These are phyloP conservation scores for Nasonia vitripennis DNA, from an alignment of 1,140 invertebrate genomes.

Conservation along the genomic window DNA sequence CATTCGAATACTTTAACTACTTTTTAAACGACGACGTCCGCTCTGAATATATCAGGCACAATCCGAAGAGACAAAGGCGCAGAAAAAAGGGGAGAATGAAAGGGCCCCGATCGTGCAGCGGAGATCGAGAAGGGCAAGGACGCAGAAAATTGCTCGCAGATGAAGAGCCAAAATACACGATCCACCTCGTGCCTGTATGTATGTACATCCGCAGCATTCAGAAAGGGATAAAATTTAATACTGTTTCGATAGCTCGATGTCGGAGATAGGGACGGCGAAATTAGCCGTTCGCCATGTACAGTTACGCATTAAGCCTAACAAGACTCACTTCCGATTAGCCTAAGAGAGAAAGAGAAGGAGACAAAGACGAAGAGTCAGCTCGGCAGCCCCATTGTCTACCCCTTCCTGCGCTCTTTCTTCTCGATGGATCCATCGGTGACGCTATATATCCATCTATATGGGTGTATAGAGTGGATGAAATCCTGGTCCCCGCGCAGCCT, in stretches of 20 bases:
- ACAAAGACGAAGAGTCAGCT: constrained; percentile 14
- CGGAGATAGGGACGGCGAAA: constrained; percentile 63
- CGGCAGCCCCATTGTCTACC: constrained; percentile 7
- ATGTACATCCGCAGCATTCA: background rate
- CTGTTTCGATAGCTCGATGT: constrained; percentile 45
- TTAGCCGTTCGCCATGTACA: constrained; percentile 68
- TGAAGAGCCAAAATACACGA: too few relatives aligned
- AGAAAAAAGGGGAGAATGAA: too few relatives aligned
- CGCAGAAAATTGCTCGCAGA: constrained; percentile 9
- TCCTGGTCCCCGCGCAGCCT: background rate
- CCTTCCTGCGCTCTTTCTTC: too few relatives aligned
- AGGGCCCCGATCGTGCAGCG: too few relatives aligned
- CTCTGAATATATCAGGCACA: too few relatives aligned
- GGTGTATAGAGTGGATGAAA: background rate
- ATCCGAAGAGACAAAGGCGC: too few relatives aligned
- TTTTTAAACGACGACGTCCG: too few relatives aligned
- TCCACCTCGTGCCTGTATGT: too few relatives aligned
- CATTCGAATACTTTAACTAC: too few relatives aligned
- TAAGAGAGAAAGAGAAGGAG: constrained; percentile 47
- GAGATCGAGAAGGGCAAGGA: background rate
- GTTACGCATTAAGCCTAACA: constrained; percentile 72
- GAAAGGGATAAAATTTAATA: constrained; percentile 15
- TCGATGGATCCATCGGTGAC: too few relatives aligned
- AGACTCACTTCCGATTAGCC: constrained; percentile 72
- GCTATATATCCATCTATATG: too few relatives aligned